These are phyloP conservation scores for Calephelis nemesis DNA, from an alignment of 1,140 invertebrate genomes.

Conservation along the genomic window DNA sequence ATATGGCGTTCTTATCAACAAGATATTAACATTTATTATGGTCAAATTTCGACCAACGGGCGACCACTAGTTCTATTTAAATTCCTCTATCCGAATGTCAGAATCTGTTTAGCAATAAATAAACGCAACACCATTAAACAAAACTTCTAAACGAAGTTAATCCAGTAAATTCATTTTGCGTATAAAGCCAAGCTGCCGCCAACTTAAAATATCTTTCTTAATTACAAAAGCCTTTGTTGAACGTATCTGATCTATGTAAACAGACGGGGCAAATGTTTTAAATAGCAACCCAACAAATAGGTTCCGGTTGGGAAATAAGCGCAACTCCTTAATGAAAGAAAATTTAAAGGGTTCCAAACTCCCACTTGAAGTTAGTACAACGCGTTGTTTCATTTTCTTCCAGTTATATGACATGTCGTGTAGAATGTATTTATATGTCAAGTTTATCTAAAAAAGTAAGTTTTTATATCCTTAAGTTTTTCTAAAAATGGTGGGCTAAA, in stretches of 20 bases:
- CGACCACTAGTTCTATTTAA: constrained; percentile 26
- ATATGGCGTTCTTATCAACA: no score
- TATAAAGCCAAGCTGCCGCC: constrained; percentile 76
- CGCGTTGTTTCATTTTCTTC: constrained; percentile 7
- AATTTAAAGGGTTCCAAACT: constrained; percentile 54
- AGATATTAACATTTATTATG: no score
- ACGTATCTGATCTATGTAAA: constrained; percentile 79
- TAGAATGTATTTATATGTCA: neutral
- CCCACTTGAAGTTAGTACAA: constrained; percentile 22
- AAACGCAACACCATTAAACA: constrained; percentile 55
- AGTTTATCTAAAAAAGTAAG: no score
- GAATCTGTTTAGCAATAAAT: constrained; percentile 45
- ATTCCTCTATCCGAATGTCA: constrained; percentile 27
- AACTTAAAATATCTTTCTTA: constrained; percentile 79
- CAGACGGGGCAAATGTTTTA: constrained; percentile 76
- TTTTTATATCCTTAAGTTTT: no score
- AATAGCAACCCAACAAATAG: constrained; percentile 76
- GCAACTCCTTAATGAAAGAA: constrained; percentile 72
- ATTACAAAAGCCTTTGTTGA: constrained; percentile 79
- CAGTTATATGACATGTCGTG: neutral
- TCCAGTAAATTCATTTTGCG: constrained; percentile 74
- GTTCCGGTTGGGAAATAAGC: constrained; percentile 74
- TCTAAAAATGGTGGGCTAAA: no score
- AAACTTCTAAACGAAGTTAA: constrained; percentile 70
- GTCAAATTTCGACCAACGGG: neutral